Evolutionary conservation across 1,140 invertebrate genomes (phyloP).

Genomic region (Hetaerina americana): DNA sequence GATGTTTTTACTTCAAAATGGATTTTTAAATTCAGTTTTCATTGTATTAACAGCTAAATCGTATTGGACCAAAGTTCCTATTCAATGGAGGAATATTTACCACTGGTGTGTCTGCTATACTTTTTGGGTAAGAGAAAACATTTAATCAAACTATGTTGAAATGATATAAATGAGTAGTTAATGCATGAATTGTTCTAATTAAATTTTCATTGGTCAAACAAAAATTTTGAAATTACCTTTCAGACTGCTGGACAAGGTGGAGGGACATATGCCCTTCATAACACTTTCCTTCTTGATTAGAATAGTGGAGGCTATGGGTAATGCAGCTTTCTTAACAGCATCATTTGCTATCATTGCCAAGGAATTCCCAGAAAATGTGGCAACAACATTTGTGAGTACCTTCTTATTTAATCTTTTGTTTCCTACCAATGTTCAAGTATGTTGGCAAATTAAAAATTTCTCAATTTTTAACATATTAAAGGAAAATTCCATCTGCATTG

Average conservation of each 20-base stretch:
- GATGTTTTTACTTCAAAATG: neutral
- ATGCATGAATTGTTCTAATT: too few species aligned
- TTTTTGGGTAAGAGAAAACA: constrained; percentile 55
- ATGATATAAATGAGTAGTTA: too few species aligned
- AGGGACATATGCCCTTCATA: constrained; percentile 72
- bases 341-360: constrained; percentile 88
- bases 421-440: too few species aligned
- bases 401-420: constrained; percentile 5
- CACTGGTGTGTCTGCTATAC: constrained; percentile 65
- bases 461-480: too few species aligned
- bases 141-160: too few species aligned
- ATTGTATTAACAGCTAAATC: constrained; percentile 57
- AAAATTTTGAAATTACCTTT: too few species aligned
- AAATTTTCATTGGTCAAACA: too few species aligned
- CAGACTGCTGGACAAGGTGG: constrained; percentile 63
- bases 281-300: constrained; percentile 71
- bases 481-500: too few species aligned
- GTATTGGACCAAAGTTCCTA: constrained; percentile 68
- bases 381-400: constrained; percentile 72
- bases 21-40: neutral
- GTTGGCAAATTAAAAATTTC: too few species aligned
- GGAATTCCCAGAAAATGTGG: constrained; percentile 81
- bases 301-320: constrained; percentile 82
- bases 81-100: constrained; percentile 80
- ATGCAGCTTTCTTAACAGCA: constrained; percentile 82